Evolutionary conservation across 2,797 vertebrate species (phyloP), one percentile per base, ranked within the genome.

Genomic region (Pogonophryne albipinna): DNA sequence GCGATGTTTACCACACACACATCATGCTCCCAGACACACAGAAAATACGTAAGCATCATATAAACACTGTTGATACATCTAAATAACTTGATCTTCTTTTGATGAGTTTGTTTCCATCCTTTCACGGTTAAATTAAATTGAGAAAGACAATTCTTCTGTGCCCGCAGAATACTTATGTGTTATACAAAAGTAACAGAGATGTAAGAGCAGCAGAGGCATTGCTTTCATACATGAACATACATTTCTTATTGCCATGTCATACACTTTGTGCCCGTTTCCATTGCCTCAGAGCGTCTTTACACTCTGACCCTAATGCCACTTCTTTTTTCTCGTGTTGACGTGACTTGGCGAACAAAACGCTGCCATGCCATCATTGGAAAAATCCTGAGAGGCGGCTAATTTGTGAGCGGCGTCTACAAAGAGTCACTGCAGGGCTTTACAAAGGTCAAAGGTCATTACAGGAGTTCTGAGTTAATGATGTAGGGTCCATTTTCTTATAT

Each of bases 281-380:
- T 91, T 90, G 65, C 86, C 80, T 92, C 89, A 91, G 67, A 86
- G 46, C 41, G 23, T 47, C 66, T 79, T 23, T 88, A 87, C 76
- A 82, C 74, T 68, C 19, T 83, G 87, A 90, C 86, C 90, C 85
- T 84, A 69, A 80, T 49, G 89, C 82, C 89, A 87, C 0, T 61
- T 89, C 8, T 38, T 9, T 38, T 38, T 88, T 83, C 85, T 82
- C 42, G 57, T 72, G 86, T 83, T 91, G 91, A 91, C 77, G 86
- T 82, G 82, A 82, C 67, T 72, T 89, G 90, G 87, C 89, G 2
- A 52, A 55, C 47, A 55, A 42, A 17, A 41, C 12, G 41, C 61
- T 74, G 57, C 73, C 51, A 76, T 86, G 88, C 42, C 16, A 89
- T 92, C 90, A 85, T 2, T 82, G 86, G 90, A 90, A 91, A 89